A percentile compares a stretch with the other conserved stretches of the same genome.
These are phyloP conservation scores for Chrysolina americana DNA, from an alignment of 2,888 invertebrate genomes.

Conservation along the genomic window DNA sequence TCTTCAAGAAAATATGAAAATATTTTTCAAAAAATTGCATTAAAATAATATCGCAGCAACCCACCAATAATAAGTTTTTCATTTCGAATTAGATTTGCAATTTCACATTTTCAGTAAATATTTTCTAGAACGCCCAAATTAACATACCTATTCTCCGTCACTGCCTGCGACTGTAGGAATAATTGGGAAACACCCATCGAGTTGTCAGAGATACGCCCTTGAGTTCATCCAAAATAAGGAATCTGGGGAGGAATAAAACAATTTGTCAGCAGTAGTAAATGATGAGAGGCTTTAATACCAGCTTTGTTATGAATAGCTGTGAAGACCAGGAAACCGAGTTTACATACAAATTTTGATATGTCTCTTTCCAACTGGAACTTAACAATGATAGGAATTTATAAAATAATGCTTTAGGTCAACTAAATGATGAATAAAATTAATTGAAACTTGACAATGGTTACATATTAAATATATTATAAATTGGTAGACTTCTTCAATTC, in stretches of 20 bases:
- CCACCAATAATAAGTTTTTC: no score
- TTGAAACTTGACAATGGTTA: no score
- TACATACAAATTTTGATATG: constrained; percentile 27
- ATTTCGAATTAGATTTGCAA: no score
- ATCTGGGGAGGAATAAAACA: constrained; percentile 34
- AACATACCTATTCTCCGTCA: neutral
- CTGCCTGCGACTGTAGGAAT: neutral
- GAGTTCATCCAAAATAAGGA: constrained; percentile 22
- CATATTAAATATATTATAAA: no score
- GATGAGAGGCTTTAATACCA: constrained; percentile 35
- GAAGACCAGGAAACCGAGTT: constrained; percentile 23
- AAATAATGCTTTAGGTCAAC: neutral
- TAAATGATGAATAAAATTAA: neutral
- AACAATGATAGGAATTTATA: neutral
- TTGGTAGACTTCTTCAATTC: no score
- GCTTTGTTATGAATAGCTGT: constrained; percentile 33
- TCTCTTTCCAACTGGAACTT: constrained; percentile 12
- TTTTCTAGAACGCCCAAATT: neutral
- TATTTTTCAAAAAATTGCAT: no score
- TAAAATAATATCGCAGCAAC: no score
- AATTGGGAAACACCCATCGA: constrained; percentile 1
- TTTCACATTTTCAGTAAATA: no score
- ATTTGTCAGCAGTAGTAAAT: constrained; percentile 38
- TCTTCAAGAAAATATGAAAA: no score
- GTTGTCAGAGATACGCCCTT: constrained; percentile 20